Conservation (phyloP, 2,113 vertebrate genomes). For the Hippocampus abdominalis region DNA sequence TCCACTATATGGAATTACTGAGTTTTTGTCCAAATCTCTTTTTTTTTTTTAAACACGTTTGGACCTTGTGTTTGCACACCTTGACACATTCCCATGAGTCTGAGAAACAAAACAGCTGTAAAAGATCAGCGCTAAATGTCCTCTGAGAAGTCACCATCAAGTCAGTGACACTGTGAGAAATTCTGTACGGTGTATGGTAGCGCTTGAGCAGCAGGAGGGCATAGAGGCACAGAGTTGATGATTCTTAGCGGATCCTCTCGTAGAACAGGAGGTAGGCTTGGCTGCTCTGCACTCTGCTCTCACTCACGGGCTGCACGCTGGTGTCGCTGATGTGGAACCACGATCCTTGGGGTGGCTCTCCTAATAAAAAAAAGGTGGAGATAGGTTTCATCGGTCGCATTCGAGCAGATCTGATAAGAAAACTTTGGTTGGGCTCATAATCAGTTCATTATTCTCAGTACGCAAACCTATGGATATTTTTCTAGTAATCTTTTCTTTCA, state of each 20-base stretch:
- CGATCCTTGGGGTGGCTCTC: slow-evolving; percentile 73
- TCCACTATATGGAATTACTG: background rate
- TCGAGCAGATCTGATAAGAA: too few relatives aligned
- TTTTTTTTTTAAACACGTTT: background rate
- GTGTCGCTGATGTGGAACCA: slow-evolving; percentile 96
- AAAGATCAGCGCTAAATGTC: slow-evolving; percentile 17
- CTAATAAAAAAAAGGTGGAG: slow-evolving; percentile 16
- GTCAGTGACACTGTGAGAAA: slow-evolving; percentile 3
- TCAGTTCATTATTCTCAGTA: too few relatives aligned
- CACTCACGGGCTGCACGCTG: slow-evolving; percentile 81
- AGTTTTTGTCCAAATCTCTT: background rate
- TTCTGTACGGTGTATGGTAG: background rate
- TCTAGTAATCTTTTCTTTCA: too few relatives aligned
- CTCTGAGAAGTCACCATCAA: background rate
- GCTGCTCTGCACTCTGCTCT: slow-evolving; percentile 80
- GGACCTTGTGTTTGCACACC: background rate
- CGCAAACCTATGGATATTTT: too few relatives aligned
- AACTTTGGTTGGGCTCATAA: too few relatives aligned
- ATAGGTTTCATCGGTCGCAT: background rate
- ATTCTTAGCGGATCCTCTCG: slow-evolving; percentile 75
- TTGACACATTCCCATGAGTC: background rate
- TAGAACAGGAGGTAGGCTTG: slow-evolving; percentile 99
- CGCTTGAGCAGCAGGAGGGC: slow-evolving; percentile 29
- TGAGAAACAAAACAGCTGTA: slow-evolving; percentile 9
- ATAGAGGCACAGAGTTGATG: background rate